These are phyloP conservation scores for Macaca nemestrina DNA, from an alignment of 2,113 vertebrate genomes.

Conservation along the genomic window DNA sequence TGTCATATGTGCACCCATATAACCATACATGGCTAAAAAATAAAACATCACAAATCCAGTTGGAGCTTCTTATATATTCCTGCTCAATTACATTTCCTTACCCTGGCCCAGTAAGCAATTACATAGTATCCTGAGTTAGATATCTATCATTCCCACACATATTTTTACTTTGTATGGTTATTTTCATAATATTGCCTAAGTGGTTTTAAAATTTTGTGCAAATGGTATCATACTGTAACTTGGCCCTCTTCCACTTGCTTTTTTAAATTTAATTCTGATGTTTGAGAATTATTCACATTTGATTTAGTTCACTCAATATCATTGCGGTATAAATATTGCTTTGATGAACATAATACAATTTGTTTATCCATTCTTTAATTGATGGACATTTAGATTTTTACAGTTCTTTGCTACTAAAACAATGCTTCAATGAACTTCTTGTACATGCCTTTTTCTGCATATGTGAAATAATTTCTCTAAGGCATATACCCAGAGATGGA, in stretches of 20 bases:
- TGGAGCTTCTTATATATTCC: neutral
- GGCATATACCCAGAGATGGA: neutral
- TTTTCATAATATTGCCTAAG: conserved; percentile 7
- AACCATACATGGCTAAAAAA: neutral
- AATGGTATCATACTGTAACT: neutral
- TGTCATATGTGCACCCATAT: neutral
- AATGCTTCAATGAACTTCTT: neutral
- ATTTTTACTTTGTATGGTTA: neutral
- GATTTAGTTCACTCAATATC: neutral
- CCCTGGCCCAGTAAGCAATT: neutral
- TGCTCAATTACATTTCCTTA: neutral
- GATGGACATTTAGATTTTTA: neutral
- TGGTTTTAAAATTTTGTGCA: conserved; percentile 6
- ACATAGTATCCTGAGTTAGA: neutral
- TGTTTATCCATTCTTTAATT: neutral
- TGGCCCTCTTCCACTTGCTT: neutral
- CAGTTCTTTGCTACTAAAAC: neutral
- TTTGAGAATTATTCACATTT: neutral
- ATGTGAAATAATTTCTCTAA: neutral
- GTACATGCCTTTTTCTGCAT: neutral
- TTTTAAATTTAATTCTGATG: neutral
- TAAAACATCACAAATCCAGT: neutral
- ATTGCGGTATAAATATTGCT: neutral
- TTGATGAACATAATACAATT: neutral
- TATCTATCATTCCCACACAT: neutral